Evolutionary conservation across 2,888 invertebrate genomes (phyloP).

Genomic region (Rapana venosa): DNA sequence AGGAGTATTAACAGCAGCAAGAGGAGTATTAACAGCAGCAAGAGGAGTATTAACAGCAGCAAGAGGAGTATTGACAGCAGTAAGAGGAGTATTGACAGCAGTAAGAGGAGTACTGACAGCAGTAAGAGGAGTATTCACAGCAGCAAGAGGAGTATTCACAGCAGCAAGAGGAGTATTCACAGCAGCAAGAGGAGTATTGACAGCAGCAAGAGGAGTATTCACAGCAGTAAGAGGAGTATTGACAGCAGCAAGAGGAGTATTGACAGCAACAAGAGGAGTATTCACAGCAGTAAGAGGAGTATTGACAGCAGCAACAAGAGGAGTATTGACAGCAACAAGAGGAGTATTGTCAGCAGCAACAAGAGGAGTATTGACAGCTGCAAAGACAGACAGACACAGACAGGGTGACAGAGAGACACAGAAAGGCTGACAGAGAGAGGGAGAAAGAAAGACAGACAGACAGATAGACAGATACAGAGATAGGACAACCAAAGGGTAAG

Average conservation of each 20-base stretch:
- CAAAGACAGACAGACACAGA: background rate
- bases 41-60: background rate
- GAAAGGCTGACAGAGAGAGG: constrained; percentile 17
- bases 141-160: background rate
- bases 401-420: background rate
- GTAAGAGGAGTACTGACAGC: background rate
- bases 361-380: background rate
- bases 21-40: background rate
- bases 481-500: background rate
- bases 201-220: too few species aligned
- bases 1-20: background rate
- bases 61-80: background rate
- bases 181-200: background rate
- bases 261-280: background rate
- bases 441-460: constrained; percentile 32
- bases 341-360: background rate
- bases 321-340: background rate
- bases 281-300: background rate
- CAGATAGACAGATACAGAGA: constrained; percentile 22
- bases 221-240: background rate
- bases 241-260: background rate
- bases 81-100: too few species aligned
- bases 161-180: background rate
- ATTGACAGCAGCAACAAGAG: background rate
- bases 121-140: background rate